phyloP scores from a whole-genome alignment of 2,113 vertebrate species.

The Mastomys natalensis region DNA sequence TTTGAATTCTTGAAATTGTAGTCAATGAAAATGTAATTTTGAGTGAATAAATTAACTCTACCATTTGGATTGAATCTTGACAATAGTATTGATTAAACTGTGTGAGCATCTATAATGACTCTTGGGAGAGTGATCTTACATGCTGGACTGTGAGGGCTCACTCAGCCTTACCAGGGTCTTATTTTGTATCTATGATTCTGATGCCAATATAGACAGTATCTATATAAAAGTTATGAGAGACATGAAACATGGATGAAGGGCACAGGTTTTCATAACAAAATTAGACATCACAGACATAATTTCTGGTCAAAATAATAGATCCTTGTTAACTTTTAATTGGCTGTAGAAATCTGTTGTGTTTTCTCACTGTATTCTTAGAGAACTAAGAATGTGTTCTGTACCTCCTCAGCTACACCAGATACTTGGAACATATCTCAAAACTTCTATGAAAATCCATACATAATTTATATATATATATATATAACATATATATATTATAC shows the following conservation, averaged over 20 bases:
- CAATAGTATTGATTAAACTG: not conserved
- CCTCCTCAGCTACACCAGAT: not conserved
- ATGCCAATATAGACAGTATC: not conserved
- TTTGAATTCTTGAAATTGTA: conserved; percentile 31
- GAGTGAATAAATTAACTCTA: not conserved
- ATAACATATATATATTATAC: too few relatives aligned
- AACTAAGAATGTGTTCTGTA: not conserved
- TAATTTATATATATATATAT: not conserved
- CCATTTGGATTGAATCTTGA: not conserved
- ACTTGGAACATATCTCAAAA: not conserved
- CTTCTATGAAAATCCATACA: not conserved
- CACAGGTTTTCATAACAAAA: not conserved
- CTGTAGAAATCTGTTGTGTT: not conserved
- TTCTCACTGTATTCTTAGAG: not conserved
- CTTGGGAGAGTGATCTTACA: not conserved
- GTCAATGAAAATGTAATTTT: not conserved
- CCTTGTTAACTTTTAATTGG: not conserved
- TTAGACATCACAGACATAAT: conserved; percentile 1
- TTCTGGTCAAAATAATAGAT: not conserved
- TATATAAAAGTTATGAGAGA: not conserved
- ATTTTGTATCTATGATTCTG: not conserved
- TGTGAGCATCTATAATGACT: not conserved
- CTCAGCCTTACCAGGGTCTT: not conserved
- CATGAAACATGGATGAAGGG: not conserved
- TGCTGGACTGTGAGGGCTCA: not conserved